These are phyloP conservation scores for Dendrocincla tyrannina DNA, from an alignment of 2,797 vertebrate species.

Conservation along the genomic window DNA sequence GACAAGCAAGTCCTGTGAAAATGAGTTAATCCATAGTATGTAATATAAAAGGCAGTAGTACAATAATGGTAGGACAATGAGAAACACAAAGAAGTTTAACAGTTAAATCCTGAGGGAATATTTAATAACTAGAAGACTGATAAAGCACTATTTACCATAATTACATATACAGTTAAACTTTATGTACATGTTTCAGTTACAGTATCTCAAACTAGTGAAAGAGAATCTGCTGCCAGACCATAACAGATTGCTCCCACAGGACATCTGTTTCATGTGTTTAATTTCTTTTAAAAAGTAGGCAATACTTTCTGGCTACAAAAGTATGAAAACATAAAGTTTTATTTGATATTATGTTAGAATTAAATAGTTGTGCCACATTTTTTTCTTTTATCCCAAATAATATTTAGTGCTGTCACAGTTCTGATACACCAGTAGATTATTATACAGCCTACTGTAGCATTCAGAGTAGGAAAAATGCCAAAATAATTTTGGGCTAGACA, in stretches of 20 bases:
- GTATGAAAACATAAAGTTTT: conserved; percentile 51
- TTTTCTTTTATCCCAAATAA: conserved; percentile 12
- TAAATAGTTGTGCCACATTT: conserved; percentile 25
- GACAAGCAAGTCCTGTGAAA: conserved; percentile 40
- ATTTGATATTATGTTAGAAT: conserved; percentile 53
- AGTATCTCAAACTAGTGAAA: conserved; percentile 58
- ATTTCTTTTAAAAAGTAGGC: conserved; percentile 67
- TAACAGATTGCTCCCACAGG: conserved; percentile 62
- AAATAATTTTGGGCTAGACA: not conserved
- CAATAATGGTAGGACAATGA: not conserved
- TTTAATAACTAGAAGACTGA: conserved; percentile 68
- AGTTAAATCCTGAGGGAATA: conserved; percentile 65
- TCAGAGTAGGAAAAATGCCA: not conserved
- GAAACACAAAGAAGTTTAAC: conserved; percentile 23
- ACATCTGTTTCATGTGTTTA: conserved; percentile 58
- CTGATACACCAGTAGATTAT: not conserved
- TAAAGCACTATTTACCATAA: conserved; percentile 72
- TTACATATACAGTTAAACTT: conserved; percentile 66
- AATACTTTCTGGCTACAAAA: conserved; percentile 57
- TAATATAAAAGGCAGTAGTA: not conserved
- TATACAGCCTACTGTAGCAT: not conserved
- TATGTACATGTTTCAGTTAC: conserved; percentile 53
- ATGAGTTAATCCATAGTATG: conserved; percentile 24
- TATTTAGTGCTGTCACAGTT: not conserved
- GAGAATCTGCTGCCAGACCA: conserved; percentile 56